Evolutionary conservation across 23 tunicate genomes (phyloP).

Genomic region (Trididemnum miniatum): DNA sequence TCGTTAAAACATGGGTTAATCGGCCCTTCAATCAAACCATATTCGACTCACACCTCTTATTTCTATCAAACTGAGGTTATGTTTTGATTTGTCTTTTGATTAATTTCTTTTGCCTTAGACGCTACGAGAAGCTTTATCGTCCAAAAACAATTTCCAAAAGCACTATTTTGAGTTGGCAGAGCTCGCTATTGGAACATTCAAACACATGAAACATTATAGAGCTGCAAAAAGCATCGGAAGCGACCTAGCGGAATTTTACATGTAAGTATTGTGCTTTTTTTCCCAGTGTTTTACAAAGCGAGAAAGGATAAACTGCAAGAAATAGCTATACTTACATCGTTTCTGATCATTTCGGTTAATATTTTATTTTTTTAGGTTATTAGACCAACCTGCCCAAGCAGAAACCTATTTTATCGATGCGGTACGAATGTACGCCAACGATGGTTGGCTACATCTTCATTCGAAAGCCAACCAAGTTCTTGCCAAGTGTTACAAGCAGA

Average conservation of each 20-base stretch:
- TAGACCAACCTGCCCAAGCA: slow-evolving; percentile 68
- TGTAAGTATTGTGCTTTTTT: slow-evolving; percentile 47
- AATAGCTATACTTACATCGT: background rate
- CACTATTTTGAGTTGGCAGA: slow-evolving; percentile 88
- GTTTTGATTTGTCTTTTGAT: too few relatives aligned
- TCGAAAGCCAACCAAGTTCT: slow-evolving; percentile 50
- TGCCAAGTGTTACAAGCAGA: slow-evolving; percentile 81
- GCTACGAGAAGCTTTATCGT: slow-evolving; percentile 88
- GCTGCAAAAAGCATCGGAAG: slow-evolving; percentile 71
- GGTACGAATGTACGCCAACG: slow-evolving; percentile 51
- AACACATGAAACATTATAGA: slow-evolving; percentile 81
- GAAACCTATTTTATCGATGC: slow-evolving; percentile 70
- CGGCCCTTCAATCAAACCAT: too few relatives aligned
- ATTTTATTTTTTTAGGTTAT: slow-evolving; percentile 11
- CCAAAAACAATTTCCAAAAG: slow-evolving; percentile 67
- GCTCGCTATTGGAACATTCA: slow-evolving; percentile 90
- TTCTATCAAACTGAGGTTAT: too few relatives aligned
- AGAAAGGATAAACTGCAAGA: too few relatives aligned
- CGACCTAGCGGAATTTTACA: slow-evolving; percentile 77
- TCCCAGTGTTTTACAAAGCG: background rate
- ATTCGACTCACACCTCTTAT: too few relatives aligned
- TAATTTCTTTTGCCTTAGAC: slow-evolving; percentile 47
- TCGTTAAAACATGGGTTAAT: too few relatives aligned
- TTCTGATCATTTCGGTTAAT: background rate
- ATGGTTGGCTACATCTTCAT: slow-evolving; percentile 61